These are phyloP conservation scores for Bemisia tabaci DNA, from an alignment of 1,140 invertebrate genomes.

Conservation along the genomic window DNA sequence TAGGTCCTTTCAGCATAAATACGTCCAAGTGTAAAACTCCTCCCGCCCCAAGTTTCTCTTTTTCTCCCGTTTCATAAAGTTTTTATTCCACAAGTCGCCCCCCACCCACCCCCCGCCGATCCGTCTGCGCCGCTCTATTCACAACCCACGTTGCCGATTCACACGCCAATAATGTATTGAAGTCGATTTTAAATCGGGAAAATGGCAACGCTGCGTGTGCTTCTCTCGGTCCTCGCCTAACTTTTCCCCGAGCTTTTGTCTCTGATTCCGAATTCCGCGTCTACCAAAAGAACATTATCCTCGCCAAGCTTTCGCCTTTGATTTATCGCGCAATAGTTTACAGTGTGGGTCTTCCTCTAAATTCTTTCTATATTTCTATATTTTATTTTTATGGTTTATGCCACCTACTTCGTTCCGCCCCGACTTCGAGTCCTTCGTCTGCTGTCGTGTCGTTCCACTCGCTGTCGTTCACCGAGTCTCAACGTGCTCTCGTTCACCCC, in stretches of 20 bases:
- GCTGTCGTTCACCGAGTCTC: background rate
- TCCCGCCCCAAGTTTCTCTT: background rate
- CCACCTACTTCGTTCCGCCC: background rate
- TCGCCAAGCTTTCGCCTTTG: background rate
- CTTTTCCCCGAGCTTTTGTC: background rate
- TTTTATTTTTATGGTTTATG: background rate
- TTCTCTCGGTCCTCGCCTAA: background rate
- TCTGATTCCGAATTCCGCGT: background rate
- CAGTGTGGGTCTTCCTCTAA: background rate
- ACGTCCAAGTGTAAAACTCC: background rate
- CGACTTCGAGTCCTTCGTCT: no score
- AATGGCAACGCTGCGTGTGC: background rate
- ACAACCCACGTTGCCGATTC: no score
- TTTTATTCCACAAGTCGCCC: background rate
- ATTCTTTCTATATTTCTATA: background rate
- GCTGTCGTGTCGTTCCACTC: background rate
- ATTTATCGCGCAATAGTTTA: background rate
- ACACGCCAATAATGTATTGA: no score
- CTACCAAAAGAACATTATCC: background rate
- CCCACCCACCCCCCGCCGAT: no score
- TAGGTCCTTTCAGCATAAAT: no score
- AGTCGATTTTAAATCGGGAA: no score
- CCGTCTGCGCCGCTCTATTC: no score
- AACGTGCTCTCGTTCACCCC: background rate
- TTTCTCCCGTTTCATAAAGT: background rate